Percentiles rank a stretch among this genome's conserved stretches.
phyloP scores from a whole-genome alignment of 2,888 invertebrate species.

The Digitonthophagus gazella region DNA sequence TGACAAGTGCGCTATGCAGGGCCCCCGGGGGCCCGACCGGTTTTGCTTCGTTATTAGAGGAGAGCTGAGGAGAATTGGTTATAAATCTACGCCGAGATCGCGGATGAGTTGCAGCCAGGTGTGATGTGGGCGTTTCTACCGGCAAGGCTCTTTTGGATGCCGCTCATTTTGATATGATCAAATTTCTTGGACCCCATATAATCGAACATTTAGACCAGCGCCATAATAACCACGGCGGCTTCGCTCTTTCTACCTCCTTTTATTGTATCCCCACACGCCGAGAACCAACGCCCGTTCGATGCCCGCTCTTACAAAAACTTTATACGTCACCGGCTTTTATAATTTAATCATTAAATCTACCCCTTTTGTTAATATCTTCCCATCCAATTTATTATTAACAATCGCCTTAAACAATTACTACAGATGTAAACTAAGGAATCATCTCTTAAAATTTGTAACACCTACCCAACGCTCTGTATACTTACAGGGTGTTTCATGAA shows the following conservation, averaged over 20 bases:
- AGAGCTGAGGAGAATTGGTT: conserved; percentile 37
- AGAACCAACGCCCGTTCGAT: background rate
- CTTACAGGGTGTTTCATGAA: too few relatives aligned
- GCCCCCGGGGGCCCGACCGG: conserved; percentile 31
- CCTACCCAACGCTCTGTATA: background rate
- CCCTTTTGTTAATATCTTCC: conserved; percentile 2
- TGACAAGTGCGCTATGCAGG: conserved; percentile 30
- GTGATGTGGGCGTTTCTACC: conserved; percentile 40
- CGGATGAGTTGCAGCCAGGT: conserved; percentile 39
- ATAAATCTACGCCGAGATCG: conserved; percentile 38
- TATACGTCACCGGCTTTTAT: conserved; percentile 13
- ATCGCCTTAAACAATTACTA: too few relatives aligned
- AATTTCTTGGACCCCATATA: conserved; percentile 26
- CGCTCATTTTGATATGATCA: conserved; percentile 37
- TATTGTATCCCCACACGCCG: conserved; percentile 3
- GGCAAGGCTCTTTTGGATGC: conserved; percentile 38
- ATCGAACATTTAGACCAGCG: conserved; percentile 26
- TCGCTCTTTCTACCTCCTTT: conserved; percentile 8
- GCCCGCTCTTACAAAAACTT: conserved; percentile 1
- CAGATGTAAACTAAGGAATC: too few relatives aligned
- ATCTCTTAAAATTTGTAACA: too few relatives aligned
- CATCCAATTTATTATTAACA: background rate
- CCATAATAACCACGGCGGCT: conserved; percentile 16
- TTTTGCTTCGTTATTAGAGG: conserved; percentile 35
- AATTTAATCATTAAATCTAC: conserved; percentile 17